These are phyloP conservation scores for Toxotes lorentzi DNA, from an alignment of 2,797 vertebrate genomes.

Conservation along the genomic window DNA sequence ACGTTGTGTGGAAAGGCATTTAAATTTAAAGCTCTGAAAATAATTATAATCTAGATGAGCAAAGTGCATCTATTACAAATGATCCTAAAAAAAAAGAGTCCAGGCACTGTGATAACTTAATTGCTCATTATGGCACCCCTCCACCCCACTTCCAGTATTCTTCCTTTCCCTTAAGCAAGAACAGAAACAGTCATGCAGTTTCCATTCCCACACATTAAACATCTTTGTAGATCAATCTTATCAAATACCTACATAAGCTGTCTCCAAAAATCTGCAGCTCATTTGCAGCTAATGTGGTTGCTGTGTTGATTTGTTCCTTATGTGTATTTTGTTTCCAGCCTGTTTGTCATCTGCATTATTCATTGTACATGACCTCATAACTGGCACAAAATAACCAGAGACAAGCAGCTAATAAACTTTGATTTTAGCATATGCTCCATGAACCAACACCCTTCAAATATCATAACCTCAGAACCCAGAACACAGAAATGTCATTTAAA, in stretches of 20 bases:
- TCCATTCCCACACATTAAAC: slow-evolving; percentile 45
- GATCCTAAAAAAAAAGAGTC: neutral
- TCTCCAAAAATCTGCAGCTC: slow-evolving; percentile 57
- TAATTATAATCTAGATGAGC: neutral
- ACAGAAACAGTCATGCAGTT: slow-evolving; percentile 21
- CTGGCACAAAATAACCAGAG: slow-evolving; percentile 40
- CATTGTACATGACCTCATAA: slow-evolving; percentile 54
- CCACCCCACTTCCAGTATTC: neutral
- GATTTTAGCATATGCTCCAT: slow-evolving; percentile 20
- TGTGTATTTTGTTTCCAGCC: slow-evolving; percentile 52
- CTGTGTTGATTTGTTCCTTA: slow-evolving; percentile 49
- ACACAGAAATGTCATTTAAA: slow-evolving; percentile 19
- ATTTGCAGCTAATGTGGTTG: slow-evolving; percentile 57
- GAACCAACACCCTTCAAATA: slow-evolving; percentile 28
- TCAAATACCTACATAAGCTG: slow-evolving; percentile 44
- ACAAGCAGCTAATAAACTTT: slow-evolving; percentile 38
- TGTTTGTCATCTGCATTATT: slow-evolving; percentile 53
- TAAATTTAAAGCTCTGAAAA: neutral
- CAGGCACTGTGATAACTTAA: slow-evolving; percentile 1
- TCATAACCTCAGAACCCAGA: slow-evolving; percentile 5
- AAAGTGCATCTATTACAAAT: slow-evolving; percentile 12
- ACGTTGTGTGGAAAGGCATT: neutral
- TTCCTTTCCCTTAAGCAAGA: slow-evolving; percentile 15
- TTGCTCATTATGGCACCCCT: neutral
- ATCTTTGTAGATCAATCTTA: slow-evolving; percentile 40